phyloP scores from a whole-genome alignment of 1,140 invertebrate genomes.

The Drosophila yakuba region DNA sequence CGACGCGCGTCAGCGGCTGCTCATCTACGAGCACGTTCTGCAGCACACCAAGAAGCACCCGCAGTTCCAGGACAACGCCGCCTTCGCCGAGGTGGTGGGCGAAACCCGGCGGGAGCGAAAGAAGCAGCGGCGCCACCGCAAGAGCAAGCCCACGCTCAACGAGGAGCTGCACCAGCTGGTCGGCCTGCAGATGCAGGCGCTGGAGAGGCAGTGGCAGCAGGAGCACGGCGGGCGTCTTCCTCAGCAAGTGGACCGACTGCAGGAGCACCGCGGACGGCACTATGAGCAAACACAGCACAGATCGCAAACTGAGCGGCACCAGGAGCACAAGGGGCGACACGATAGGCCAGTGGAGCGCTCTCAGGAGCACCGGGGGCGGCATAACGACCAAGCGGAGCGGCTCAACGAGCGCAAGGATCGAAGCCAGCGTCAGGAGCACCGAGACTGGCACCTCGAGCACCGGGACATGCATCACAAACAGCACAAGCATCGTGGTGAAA shows the following conservation, averaged over 20 bases:
- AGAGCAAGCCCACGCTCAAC: constrained; percentile 64
- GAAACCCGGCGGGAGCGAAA: constrained; percentile 51
- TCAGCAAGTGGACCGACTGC: no score
- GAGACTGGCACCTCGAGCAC: background rate
- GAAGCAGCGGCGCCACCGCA: constrained; percentile 60
- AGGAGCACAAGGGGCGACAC: background rate
- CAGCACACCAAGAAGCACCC: constrained; percentile 13
- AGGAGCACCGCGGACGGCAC: no score
- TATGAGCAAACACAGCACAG: no score
- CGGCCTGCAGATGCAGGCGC: constrained; percentile 71
- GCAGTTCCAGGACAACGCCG: constrained; percentile 32
- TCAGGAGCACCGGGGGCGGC: background rate
- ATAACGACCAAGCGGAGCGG: background rate
- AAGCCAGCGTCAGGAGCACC: background rate
- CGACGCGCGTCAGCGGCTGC: constrained; percentile 39
- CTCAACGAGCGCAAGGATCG: background rate
- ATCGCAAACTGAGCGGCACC: background rate
- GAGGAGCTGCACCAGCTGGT: constrained; percentile 72
- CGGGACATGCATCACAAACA: background rate
- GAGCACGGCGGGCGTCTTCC: background rate
- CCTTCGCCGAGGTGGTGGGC: constrained; percentile 59
- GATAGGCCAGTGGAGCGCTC: background rate
- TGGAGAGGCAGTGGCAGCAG: constrained; percentile 26
- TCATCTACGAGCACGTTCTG: constrained; percentile 65
- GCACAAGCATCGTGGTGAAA: background rate